Evolutionary conservation across 92 coral and sea anemone species (phyloP), one percentile per base, ranked within the genome.

Genomic region (Palythoa grandiflora): DNA sequence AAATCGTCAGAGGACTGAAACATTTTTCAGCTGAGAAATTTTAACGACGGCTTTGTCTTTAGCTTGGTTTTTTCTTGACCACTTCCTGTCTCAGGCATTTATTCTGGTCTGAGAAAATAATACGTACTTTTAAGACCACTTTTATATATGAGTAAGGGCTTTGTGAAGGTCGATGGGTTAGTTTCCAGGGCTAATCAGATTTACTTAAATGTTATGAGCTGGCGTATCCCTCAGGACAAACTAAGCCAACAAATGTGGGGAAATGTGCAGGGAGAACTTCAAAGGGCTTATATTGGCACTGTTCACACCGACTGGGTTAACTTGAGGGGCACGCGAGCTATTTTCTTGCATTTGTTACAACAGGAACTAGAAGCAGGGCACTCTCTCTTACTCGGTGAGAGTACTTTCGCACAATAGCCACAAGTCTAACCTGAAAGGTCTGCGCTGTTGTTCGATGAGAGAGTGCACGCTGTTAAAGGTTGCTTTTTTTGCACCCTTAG

Each of bases 1-100:
- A 80, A 88, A 91, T 35, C 93, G 78, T 76, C 94, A 84, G 77
- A 91, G 89, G 87, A 75, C 83, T 68, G 86, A 60, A 74, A 84
- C 59, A 77, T 87, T 76, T 48, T 78, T 60, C 68, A 81, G 87
- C 75, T 78, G 79, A 44, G 89, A 48, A 75, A 89, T 84, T 85
- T 77, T 81, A 17, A 47, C 39, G 59, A 87, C 81, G 76, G 91
- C 86, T 71, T 28, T 28, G 28, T 28, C 28, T 28, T 28, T 28
- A 28, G 28, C 28, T 28, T 28, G 28, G 28, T 28, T 87, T 80
- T 87, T 89, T 83, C 85, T 40, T 40, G 3, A 40, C 47, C 47
- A 2, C 47, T 40, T 40, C 47, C 47, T 40, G 47, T 2, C 47
- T 1, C 1, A 40, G 47, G 47, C 6, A 40, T 40, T 5, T 40